Evolutionary conservation across 2,888 invertebrate genomes (phyloP), one percentile per base, ranked within the genome.

Genomic region (Neocrepidodera transversa): DNA sequence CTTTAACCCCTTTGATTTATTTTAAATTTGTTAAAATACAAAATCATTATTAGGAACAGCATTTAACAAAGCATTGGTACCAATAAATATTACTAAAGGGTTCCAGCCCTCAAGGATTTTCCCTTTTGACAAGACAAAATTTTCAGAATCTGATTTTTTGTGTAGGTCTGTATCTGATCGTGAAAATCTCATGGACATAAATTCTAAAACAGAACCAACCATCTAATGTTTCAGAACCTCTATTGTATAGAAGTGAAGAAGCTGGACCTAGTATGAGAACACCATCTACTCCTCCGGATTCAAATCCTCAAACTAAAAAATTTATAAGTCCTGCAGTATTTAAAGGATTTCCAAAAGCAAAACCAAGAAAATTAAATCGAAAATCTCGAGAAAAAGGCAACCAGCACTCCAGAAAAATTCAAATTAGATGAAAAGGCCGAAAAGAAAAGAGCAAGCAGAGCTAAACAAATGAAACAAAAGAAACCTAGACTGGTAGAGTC

Each of bases 21-120:
- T n/a, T n/a, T n/a, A n/a, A n/a, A n/a, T n/a, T n/a, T n/a, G n/a
- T n/a, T n/a, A n/a, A n/a, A n/a, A n/a, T n/a, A n/a, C n/a, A n/a
- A n/a, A n/a, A n/a, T n/a, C n/a, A n/a, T n/a, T n/a, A n/a, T n/a
- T 70, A 13, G 55, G 64, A 11, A 32, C 35, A 45, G 68, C 67
- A 17, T 35, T 47, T 62, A 35, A 30, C 8, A 64, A 60, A 48
- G 60, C 65, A 38, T 43, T 67, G n/a, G 61, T 61, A 4, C 66
- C 65, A n/a, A n/a, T n/a, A n/a, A n/a, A n/a, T n/a, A n/a, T n/a
- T n/a, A n/a, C n/a, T n/a, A n/a, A n/a, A n/a, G n/a, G n/a, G n/a
- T n/a, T n/a, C n/a, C n/a, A 42, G 55, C 56, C 51, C 35, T 11
- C 58, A 8, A 63, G 67, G 28, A 68, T 69, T 17, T 47, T 13